Evolutionary conservation across 2,113 vertebrate species (phyloP).

Genomic region (human): DNA sequence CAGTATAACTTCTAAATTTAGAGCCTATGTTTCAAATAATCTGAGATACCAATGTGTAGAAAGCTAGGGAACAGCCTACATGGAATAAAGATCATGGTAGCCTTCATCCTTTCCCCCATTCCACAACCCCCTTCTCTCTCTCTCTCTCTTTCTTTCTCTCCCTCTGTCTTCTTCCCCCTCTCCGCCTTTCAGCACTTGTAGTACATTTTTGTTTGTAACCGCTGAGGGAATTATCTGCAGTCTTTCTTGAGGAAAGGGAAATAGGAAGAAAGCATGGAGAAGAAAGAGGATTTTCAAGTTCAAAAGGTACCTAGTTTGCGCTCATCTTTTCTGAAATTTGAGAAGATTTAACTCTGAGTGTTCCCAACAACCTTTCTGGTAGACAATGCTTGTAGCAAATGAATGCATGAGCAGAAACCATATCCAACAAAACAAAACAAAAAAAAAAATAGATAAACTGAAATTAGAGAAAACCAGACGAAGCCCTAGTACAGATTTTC

Average conservation of each 20-base stretch:
- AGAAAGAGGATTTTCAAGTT: background rate
- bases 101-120: accelerated
- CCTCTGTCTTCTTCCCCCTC: background rate
- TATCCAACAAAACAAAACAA: background rate
- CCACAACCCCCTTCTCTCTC: too few relatives aligned
- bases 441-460: background rate
- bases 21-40: background rate
- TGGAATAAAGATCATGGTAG: too few relatives aligned
- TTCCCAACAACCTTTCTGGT: background rate
- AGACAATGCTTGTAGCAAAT: background rate
- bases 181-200: background rate
- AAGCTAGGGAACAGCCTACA: background rate
- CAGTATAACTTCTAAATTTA: background rate
- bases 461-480: background rate
- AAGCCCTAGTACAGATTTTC: background rate
- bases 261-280: background rate
- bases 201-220: background rate
- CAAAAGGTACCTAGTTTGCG: background rate
- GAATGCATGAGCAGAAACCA: background rate
- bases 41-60: background rate
- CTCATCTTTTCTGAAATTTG: background rate
- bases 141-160: background rate
- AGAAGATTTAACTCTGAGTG: background rate
- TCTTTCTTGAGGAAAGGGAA: background rate
- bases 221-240: background rate